phyloP scores from a whole-genome alignment of 2,113 vertebrate species.

The Ploceus nigricollis region DNA sequence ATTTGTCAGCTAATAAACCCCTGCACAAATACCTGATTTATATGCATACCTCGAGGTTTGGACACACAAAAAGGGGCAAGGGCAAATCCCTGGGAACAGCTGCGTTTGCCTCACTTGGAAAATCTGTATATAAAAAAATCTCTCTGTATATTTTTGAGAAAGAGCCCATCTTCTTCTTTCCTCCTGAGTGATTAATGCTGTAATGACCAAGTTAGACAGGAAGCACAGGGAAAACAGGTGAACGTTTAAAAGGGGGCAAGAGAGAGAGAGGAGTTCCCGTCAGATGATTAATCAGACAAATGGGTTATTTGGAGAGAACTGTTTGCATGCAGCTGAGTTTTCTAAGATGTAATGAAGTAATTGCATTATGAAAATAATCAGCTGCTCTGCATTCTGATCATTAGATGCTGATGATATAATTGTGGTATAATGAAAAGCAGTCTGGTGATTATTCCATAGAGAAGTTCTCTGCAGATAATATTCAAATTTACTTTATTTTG shows the following conservation, averaged over 20 bases:
- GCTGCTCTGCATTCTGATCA: conserved; percentile 57
- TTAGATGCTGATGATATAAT: conserved; percentile 66
- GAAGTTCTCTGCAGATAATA: conserved; percentile 43
- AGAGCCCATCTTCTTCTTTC: neutral
- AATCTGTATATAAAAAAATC: neutral
- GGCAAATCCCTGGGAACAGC: neutral
- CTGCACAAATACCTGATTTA: neutral
- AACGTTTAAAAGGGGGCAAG: neutral
- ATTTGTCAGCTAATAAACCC: neutral
- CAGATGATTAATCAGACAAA: conserved; percentile 12
- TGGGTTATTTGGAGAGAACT: conserved; percentile 9
- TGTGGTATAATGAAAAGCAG: conserved; percentile 64
- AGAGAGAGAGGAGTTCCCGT: neutral
- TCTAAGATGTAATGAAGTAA: conserved; percentile 41
- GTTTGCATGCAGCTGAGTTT: conserved; percentile 30
- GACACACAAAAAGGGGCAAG: neutral
- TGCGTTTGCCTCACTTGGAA: neutral
- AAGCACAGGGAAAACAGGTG: neutral
- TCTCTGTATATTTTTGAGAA: neutral
- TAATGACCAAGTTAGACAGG: neutral
- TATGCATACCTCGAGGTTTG: neutral
- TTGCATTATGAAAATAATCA: conserved; percentile 64
- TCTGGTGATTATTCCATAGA: conserved; percentile 62
- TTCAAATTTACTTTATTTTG: conserved; percentile 61
- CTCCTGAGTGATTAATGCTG: neutral